These are phyloP conservation scores for Pyralis farinalis DNA, from an alignment of 2,888 invertebrate species.

Conservation along the genomic window DNA sequence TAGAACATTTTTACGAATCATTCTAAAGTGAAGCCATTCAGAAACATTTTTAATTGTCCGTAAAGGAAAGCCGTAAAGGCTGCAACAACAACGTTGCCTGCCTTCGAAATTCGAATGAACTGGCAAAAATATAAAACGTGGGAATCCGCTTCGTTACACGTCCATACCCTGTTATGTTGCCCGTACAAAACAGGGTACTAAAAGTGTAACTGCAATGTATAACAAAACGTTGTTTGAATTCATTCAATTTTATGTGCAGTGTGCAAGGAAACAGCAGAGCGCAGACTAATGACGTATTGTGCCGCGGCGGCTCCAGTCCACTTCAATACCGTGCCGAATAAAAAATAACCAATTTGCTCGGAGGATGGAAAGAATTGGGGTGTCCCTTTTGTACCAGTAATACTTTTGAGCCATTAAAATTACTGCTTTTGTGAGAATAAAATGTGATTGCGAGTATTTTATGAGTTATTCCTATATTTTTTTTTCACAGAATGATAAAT, in stretches of 20 bases:
- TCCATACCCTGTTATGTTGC: not conserved
- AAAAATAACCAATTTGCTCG: conserved; percentile 50
- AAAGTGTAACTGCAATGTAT: not conserved
- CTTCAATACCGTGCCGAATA: conserved; percentile 31
- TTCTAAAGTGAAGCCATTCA: not conserved
- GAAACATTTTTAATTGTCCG: not conserved
- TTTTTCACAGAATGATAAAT: conserved; percentile 20
- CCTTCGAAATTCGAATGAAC: not conserved
- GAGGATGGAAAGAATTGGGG: conserved; percentile 33
- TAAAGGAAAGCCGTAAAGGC: not conserved
- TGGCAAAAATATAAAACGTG: not conserved
- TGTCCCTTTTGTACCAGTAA: conserved; percentile 41
- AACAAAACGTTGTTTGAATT: not conserved
- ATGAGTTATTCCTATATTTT: conserved; percentile 25
- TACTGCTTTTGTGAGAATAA: conserved; percentile 39
- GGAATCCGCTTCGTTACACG: not conserved
- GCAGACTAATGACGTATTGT: conserved; percentile 35
- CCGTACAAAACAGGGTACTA: not conserved
- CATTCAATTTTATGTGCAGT: not conserved
- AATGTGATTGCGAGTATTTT: conserved; percentile 29
- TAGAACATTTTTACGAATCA: not conserved
- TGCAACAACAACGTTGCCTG: not conserved
- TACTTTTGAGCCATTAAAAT: conserved; percentile 46
- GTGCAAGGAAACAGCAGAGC: conserved; percentile 14
- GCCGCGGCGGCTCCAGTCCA: conserved; percentile 8